Base-by-base conservation (phyloP, 2,888 invertebrate species). In the Trachelus iudaicus region DNA sequence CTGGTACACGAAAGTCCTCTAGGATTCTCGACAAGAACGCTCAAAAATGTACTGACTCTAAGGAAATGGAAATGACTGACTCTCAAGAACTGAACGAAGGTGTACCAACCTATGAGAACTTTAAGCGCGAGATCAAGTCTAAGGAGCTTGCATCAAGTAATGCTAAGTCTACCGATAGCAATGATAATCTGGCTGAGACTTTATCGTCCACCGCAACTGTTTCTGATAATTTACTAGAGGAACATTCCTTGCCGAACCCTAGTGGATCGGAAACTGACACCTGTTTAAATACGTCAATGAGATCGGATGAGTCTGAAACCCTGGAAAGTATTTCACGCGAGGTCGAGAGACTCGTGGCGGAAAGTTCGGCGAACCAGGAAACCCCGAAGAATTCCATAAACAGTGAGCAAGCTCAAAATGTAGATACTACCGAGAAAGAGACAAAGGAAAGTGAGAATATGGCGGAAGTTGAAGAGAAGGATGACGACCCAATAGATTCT, bases 281-380 rank as follows among this genome's bases (percentile, higher is more conserved):
- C 30, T 1, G 37, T 33, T 35, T 76, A 23, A 79, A 77, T 12
- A 31, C 75, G 69, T 73, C 78, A n/a, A 31, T 40, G 15, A 69
- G 76, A 15, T 80, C 82, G 0, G 87, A 88, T 4, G 90, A 90
- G 13, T 81, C 81, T 2, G 91, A 91, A 78, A 90, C 90, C 0
- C 79, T 91, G 34, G 91, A 91, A 76, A 90, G 89, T 77, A 88
- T 91, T 76, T 89, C 90, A 6, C 81, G 85, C 23, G 90, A 90
- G 34, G 88, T 91, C 1, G 91, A 91, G 76, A 84, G 83, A 78
- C 81, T 91, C 31, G 87, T 90, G 2, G 82, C 86, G 35, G 88
- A 81, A 30, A 81, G 84, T 30, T 77, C 69, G 15, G 56, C 74
- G 15, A 40, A 11, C 11, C 30, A 74, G 33, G 76, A 76, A 11